Evolutionary conservation across 2,888 invertebrate species (phyloP), one percentile per base, ranked within the genome.

Genomic region (Elaeidobius kamerunicus): DNA sequence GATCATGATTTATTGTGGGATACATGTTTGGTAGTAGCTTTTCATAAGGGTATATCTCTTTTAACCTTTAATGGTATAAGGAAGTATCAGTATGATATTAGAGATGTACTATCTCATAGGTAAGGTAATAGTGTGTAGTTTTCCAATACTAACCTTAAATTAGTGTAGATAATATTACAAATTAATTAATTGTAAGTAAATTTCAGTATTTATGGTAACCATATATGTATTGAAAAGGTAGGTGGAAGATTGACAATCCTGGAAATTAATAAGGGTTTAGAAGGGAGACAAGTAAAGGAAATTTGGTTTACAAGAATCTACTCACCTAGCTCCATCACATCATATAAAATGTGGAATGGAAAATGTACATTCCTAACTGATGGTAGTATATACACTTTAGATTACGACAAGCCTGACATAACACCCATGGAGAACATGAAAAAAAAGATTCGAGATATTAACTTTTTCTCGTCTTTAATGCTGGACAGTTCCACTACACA

Each of bases 261-360:
- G 3, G 67, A 69, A 61, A 45, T 72, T 9, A 59, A 35, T 16
- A 62, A 58, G n/a, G 15, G 17, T 4, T 57, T 61, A 14, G 65
- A 64, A 18, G 57, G 59, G 7, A 62, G 63, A 19, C 60, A 63
- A 16, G 55, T 71, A n/a, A 59, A 62, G 42, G 69, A 69, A 58
- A 63, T 71, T 12, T 71, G 71, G 60, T 72, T 69, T 49, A 65
- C 69, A 1, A 58, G 73, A 41, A 69, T 73, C 27, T 73, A 72
- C 55, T 72, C 73, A 0, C 72, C 72, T 0, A 66, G 65, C 16
- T 65, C 67, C 59, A 65, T 72, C 9, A 69, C 69, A 1, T 67
- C 68, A 32, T 61, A 70, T 48, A 69, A 68, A 47, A 68, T 73
- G 60, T 71, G 71, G 70, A 66, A 71, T 41, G 70, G 69, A 4